Percentiles rank a stretch among this genome's conserved stretches.
Conservation (phyloP, 2,888 invertebrate species). For the Macrophya annulata region DNA sequence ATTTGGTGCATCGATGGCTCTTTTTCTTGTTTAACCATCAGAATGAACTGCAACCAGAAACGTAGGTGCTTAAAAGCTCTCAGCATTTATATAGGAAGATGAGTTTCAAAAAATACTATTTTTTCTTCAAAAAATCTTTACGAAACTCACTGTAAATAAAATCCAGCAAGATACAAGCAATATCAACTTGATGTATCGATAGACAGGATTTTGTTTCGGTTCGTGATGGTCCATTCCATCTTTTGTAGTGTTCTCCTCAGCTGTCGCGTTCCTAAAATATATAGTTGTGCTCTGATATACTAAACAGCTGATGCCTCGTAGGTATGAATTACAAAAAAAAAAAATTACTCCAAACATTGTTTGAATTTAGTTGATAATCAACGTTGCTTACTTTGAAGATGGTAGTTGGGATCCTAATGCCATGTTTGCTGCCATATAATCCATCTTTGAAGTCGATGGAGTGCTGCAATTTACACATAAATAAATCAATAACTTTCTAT, state of each 20-base stretch:
- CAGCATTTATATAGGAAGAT: not conserved
- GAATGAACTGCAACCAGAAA: constrained; percentile 77
- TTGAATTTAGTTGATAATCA: not conserved
- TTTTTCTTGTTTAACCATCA: constrained; percentile 87
- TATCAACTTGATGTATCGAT: constrained; percentile 81
- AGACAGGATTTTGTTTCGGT: constrained; percentile 63
- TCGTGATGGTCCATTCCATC: constrained; percentile 53
- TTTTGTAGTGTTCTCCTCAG: constrained; percentile 14
- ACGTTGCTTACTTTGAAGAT: not conserved
- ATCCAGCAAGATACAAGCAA: constrained; percentile 85
- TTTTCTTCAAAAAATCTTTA: not conserved
- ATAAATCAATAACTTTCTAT: not conserved
- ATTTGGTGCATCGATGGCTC: constrained; percentile 84
- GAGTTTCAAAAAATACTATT: not conserved
- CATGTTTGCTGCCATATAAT: constrained; percentile 31
- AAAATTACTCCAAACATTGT: not conserved
- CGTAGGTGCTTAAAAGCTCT: not conserved
- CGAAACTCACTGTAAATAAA: constrained; percentile 82
- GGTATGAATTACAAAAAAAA: not conserved
- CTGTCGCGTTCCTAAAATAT: constrained; percentile 8
- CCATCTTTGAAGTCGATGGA: not conserved
- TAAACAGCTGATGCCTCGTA: not conserved
- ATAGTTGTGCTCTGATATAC: not conserved
- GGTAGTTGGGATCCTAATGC: constrained; percentile 17
- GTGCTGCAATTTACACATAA: not conserved